Conservation (phyloP, 2,797 vertebrate species). For the Coilia nasus region DNA sequence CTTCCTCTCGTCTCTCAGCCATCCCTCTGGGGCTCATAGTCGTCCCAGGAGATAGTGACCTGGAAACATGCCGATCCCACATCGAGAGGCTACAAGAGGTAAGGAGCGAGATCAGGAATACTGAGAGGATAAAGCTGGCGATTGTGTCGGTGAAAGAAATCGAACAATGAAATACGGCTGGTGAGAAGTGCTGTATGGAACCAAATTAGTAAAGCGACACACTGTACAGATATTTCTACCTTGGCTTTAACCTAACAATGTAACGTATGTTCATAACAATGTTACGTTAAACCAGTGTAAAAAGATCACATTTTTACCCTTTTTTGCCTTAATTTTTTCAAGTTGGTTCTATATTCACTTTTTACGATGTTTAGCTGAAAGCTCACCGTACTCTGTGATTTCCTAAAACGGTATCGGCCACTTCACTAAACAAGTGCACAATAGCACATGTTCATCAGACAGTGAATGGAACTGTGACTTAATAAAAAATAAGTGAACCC, state of each 20-base stretch:
- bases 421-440: neutral
- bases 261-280: no score
- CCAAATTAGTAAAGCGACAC: no score
- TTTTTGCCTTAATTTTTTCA: no score
- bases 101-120: conserved; percentile 50
- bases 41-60: conserved; percentile 91
- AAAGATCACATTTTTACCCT: no score
- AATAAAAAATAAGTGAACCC: neutral
- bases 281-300: no score
- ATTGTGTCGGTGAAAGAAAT: neutral
- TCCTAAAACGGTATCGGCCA: neutral
- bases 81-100: conserved; percentile 93
- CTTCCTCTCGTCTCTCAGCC: conserved; percentile 72
- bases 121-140: neutral
- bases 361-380: no score
- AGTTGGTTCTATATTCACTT: no score
- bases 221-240: no score
- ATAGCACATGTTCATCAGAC: neutral
- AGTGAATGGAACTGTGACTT: neutral
- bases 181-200: no score
- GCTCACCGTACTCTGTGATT: neutral
- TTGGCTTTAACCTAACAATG: no score
- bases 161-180: neutral
- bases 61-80: conserved; percentile 88
- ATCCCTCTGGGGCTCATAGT: conserved; percentile 91